Evolutionary conservation across 2,888 invertebrate species (phyloP).

Genomic region (Fabriciana adippe): DNA sequence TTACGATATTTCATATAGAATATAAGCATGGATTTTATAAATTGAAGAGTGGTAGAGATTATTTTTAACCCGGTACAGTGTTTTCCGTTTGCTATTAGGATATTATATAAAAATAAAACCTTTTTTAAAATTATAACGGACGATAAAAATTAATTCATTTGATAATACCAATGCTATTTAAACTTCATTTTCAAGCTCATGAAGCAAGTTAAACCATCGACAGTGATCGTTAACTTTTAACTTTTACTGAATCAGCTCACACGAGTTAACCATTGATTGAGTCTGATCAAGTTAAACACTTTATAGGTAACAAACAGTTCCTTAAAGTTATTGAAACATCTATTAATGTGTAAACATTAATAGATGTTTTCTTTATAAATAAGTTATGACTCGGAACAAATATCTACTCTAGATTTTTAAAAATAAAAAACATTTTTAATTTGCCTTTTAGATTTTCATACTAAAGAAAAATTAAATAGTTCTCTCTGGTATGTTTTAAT

Average conservation of each 20-base stretch:
- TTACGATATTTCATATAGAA: too few relatives aligned
- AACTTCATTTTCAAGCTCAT: conserved; percentile 6
- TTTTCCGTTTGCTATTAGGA: too few relatives aligned
- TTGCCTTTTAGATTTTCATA: too few relatives aligned
- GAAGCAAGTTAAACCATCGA: conserved; percentile 1
- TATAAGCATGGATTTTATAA: too few relatives aligned
- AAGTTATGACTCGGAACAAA: background rate
- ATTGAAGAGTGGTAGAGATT: too few relatives aligned
- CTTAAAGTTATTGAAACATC: background rate
- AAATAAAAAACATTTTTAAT: too few relatives aligned
- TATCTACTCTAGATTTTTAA: background rate
- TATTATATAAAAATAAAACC: background rate
- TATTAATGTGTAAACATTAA: too few relatives aligned
- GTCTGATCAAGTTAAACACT: background rate
- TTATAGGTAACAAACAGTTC: background rate
- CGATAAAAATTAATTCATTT: background rate
- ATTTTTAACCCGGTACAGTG: too few relatives aligned
- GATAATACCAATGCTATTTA: conserved; percentile 2
- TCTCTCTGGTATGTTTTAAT: too few relatives aligned
- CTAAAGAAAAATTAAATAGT: too few relatives aligned
- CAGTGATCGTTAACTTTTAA: background rate
- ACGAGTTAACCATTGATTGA: background rate
- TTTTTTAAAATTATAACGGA: background rate
- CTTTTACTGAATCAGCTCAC: conserved; percentile 4
- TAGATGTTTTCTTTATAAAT: background rate